Base-by-base conservation (phyloP, 2,797 vertebrate species). In the Spinus pinus region DNA sequence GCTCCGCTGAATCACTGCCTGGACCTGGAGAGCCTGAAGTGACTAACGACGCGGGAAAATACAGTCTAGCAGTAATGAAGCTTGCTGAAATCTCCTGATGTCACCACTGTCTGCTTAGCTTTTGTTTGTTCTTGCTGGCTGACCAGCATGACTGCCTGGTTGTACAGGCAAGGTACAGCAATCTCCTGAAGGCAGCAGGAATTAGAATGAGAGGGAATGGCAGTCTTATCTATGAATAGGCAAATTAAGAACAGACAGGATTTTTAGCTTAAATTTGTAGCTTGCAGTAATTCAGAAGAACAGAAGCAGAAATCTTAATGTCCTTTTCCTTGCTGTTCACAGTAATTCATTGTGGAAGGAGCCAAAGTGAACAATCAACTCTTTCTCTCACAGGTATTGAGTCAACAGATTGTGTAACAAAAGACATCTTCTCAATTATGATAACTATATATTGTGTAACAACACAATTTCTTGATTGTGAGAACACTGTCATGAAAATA, bases 361-460 rank as follows among this genome's bases (percentile, higher is more conserved):
- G 28, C 6, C 54, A 65, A 67, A 5, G 10, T 5, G 53, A 92
- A 86, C 75, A 78, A 57, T 72, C 65, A 78, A 75, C 75, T 83
- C 64, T 66, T 60, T 78, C 64, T 57, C 81, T 35, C 67, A 66
- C 35, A 71, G 31, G 9, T 78, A 57, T 10, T 77, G 71, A 95
- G 81, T 88, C 81, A 91, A 78, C 33, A 83, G 58, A 72, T 96
- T 95, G 75, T 75, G 84, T 49, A 96, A 96, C 41, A 81, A 81
- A 90, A 90, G 53, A 83, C 61, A 54, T 41, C 20, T 88, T 58
- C 39, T 81, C 61, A 87, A 58, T 89, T 92, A 92, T 65, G 50
- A 56, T 62, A 81, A 94, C 57, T 78, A 31, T 2, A 2, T 75
- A 23, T 94, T 94, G 79, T n/a, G 75, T 72, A 95, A 95, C 25